A percentile compares a stretch with the other conserved stretches of the same genome.
Evolutionary conservation across 1,140 invertebrate genomes (phyloP).

Genomic region (Drosophila ohnishii): DNA sequence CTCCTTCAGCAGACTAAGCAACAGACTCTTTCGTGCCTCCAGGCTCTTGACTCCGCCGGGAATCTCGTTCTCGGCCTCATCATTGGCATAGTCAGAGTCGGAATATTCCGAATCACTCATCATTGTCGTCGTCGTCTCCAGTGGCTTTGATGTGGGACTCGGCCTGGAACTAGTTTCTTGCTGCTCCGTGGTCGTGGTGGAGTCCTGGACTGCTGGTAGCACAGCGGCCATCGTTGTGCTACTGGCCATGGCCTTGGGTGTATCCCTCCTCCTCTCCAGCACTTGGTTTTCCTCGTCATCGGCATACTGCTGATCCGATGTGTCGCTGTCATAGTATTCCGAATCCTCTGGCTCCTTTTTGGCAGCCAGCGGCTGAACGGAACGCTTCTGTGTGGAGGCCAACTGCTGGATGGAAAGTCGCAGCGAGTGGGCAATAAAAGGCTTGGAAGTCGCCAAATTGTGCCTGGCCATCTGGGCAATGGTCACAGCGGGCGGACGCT

Average conservation of each 20-base stretch:
- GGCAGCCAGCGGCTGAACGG: not conserved
- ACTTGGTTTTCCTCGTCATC: slow-evolving; percentile 42
- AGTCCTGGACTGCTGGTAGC: not conserved
- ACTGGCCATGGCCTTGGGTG: slow-evolving; percentile 6
- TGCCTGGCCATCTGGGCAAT: slow-evolving; percentile 59
- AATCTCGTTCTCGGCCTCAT: slow-evolving; percentile 44
- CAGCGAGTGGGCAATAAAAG: slow-evolving; percentile 58
- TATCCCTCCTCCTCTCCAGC: not conserved
- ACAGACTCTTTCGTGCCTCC: slow-evolving; percentile 26
- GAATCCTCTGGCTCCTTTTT: slow-evolving; percentile 37
- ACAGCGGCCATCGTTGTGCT: slow-evolving; percentile 24
- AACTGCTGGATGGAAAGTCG: slow-evolving; percentile 58
- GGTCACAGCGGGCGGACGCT: slow-evolving; percentile 27
- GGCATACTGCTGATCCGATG: slow-evolving; percentile 35
- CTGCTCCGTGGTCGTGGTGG: slow-evolving; percentile 4
- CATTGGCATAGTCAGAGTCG: slow-evolving; percentile 59
- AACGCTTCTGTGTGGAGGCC: slow-evolving; percentile 31
- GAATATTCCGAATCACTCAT: slow-evolving; percentile 37
- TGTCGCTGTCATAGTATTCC: slow-evolving; percentile 51
- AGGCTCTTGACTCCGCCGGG: slow-evolving; percentile 6
- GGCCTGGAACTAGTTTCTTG: slow-evolving; percentile 34
- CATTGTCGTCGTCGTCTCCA: not conserved
- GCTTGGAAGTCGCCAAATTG: slow-evolving; percentile 63
- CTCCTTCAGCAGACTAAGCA: slow-evolving; percentile 35
- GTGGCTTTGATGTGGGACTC: slow-evolving; percentile 10